A percentile compares a stretch with the other conserved stretches of the same genome.
phyloP scores from a whole-genome alignment of 2,888 invertebrate genomes.

The Diaphora mendica region DNA sequence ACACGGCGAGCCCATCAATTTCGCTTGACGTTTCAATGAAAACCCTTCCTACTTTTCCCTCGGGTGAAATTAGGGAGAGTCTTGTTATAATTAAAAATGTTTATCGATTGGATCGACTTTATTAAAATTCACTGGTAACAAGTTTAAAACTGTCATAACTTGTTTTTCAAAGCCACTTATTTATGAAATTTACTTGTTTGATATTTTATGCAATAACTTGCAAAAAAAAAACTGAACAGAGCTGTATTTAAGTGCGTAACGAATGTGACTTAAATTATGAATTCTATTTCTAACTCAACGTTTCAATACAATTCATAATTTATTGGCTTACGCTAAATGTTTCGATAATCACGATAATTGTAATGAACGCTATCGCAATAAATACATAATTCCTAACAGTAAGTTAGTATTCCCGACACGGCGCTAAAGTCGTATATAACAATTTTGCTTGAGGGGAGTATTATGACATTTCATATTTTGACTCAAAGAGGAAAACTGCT shows the following conservation, averaged over 20 bases:
- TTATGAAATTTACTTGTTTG: neutral
- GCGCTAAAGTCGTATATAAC: conserved; percentile 47
- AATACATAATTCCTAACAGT: conserved; percentile 25
- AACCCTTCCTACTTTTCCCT: conserved; percentile 79
- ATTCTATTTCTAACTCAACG: neutral
- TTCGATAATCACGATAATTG: conserved; percentile 13
- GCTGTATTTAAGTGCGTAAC: neutral
- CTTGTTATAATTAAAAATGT: conserved; percentile 76
- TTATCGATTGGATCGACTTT: conserved; percentile 61
- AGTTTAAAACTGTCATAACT: conserved; percentile 30
- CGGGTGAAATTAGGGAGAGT: conserved; percentile 74
- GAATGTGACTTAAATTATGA: neutral
- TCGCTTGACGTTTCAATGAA: conserved; percentile 83
- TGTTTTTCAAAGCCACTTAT: conserved; percentile 25
- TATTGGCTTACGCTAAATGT: conserved; percentile 2
- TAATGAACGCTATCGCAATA: conserved; percentile 19
- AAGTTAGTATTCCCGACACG: conserved; percentile 50
- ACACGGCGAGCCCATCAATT: conserved; percentile 83
- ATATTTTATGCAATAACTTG: neutral
- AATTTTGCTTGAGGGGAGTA: conserved; percentile 46
- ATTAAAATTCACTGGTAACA: conserved; percentile 53
- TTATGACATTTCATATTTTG: conserved; percentile 32
- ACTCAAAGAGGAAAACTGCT: conserved; percentile 9
- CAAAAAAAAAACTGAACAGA: neutral
- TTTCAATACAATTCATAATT: conserved; percentile 2